Percentiles rank a stretch among this genome's conserved stretches.
phyloP scores from a whole-genome alignment of 35 echinoderm and acorn worm species.

The Ptychodera flava region DNA sequence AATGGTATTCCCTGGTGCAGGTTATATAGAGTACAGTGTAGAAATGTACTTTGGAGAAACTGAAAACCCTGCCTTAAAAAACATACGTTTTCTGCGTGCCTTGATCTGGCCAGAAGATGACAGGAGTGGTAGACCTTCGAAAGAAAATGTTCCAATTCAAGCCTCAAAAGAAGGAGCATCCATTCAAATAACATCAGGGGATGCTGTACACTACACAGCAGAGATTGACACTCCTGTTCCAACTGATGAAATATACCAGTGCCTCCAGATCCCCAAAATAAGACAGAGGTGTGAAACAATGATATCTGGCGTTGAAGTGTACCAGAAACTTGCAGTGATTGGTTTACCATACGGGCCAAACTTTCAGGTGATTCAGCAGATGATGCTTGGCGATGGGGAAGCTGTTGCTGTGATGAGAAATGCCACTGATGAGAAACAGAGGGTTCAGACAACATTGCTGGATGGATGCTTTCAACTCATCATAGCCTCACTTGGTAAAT shows the following conservation, averaged over 20 bases:
- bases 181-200: constrained; percentile 35
- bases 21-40: constrained; percentile 53
- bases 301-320: constrained; percentile 41
- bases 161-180: constrained; percentile 30
- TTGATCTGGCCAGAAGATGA: constrained; percentile 59
- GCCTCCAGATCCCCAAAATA: constrained; percentile 21
- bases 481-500: constrained; percentile 6
- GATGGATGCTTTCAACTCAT: constrained; percentile 68
- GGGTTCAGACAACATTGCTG: constrained; percentile 50
- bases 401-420: constrained; percentile 23
- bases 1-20: constrained; percentile 57
- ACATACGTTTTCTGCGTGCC: constrained; percentile 31
- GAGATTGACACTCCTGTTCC: constrained; percentile 5
- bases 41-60: constrained; percentile 25
- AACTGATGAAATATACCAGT: background rate
- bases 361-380: constrained; percentile 61
- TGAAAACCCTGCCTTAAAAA: constrained; percentile 34
- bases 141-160: constrained; percentile 30
- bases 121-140: constrained; percentile 33
- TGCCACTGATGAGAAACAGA: constrained; percentile 51
- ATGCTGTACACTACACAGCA: constrained; percentile 13
- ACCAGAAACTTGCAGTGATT: constrained; percentile 24
- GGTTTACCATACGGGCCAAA: constrained; percentile 52
- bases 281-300: constrained; percentile 25
- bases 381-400: constrained; percentile 58